Evolutionary conservation across 2,888 invertebrate genomes (phyloP).

Genomic region (Tyria jacobaeae): DNA sequence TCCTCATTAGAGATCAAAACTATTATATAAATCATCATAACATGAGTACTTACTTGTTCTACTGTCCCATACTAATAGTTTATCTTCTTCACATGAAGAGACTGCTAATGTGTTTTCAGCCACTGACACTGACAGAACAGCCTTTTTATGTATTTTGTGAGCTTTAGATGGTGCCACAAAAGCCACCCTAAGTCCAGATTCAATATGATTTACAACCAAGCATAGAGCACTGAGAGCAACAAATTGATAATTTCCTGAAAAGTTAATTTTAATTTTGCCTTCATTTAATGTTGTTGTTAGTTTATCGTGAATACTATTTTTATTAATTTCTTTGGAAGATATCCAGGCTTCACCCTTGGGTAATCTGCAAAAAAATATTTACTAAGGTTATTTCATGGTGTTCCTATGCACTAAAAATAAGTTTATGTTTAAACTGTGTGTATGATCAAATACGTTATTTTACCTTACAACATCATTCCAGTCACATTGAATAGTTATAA

Average conservation of each 20-base stretch:
- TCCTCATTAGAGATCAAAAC: no score
- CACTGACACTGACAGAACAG: slow-evolving; percentile 85
- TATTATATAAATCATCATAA: no score
- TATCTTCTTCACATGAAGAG: slow-evolving; percentile 87
- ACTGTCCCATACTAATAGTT: slow-evolving; percentile 88
- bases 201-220: slow-evolving; percentile 76
- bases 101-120: slow-evolving; percentile 88
- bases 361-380: slow-evolving; percentile 61
- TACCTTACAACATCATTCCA: slow-evolving; percentile 85
- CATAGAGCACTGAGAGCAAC: slow-evolving; percentile 73
- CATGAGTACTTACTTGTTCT: slow-evolving; percentile 86
- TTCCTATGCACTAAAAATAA: neutral
- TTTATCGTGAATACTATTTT: slow-evolving; percentile 75
- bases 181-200: slow-evolving; percentile 75
- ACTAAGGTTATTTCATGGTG: neutral
- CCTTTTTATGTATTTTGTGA: slow-evolving; percentile 79
- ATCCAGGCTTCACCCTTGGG: slow-evolving; percentile 82
- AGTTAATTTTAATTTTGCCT: slow-evolving; percentile 75
- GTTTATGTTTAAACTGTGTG: neutral
- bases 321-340: slow-evolving; percentile 77
- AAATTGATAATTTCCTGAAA: slow-evolving; percentile 75
- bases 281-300: slow-evolving; percentile 71
- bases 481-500: slow-evolving; percentile 83
- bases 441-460: neutral
- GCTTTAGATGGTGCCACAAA: slow-evolving; percentile 84